Percentiles rank a stretch among this genome's conserved stretches.
phyloP scores from a whole-genome alignment of 1,140 invertebrate genomes.

The Zeugodacus cucurbitae region DNA sequence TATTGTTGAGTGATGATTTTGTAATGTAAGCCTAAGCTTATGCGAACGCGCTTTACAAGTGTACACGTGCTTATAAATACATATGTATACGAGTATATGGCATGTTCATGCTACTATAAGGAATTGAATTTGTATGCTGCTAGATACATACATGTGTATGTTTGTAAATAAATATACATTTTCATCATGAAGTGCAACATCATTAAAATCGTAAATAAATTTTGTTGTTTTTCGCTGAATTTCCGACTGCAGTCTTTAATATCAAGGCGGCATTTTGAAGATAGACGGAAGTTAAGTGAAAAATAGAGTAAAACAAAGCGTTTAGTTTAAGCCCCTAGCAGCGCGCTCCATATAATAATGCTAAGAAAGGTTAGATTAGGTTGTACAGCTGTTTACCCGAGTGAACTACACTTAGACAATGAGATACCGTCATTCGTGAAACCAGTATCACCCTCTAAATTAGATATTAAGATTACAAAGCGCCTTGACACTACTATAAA shows the following conservation, averaged over 20 bases:
- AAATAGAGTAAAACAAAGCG: background rate
- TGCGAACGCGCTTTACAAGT: background rate
- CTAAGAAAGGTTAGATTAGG: too few species aligned
- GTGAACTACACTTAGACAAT: too few species aligned
- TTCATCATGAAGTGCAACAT: background rate
- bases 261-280: background rate
- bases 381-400: too few species aligned
- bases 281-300: background rate
- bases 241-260: background rate
- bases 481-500: too few species aligned
- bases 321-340: background rate
- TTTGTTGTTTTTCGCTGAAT: background rate
- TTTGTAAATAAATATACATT: background rate
- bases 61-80: background rate
- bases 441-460: too few species aligned
- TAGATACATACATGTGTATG: background rate
- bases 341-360: background rate
- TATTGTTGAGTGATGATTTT: constrained; percentile 21
- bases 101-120: background rate
- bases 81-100: too few species aligned
- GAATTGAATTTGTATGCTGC: background rate
- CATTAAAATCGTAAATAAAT: constrained; percentile 13
- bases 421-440: too few species aligned
- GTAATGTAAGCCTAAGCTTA: background rate
- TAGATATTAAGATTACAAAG: too few species aligned